Conservation (phyloP, 1,140 invertebrate genomes). For the Muscidifurax raptorellus region DNA sequence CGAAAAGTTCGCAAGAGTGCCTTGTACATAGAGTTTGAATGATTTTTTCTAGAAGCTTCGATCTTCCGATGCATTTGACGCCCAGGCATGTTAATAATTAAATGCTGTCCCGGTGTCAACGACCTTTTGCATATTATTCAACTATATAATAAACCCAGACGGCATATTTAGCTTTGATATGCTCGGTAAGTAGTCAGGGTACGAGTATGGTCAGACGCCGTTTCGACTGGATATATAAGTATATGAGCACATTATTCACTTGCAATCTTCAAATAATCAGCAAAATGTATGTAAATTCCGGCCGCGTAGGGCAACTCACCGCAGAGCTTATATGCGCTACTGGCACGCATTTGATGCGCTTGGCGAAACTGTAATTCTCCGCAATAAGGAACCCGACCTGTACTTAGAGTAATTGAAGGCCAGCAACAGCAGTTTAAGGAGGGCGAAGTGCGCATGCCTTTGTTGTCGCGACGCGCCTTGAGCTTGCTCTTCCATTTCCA, state of each 20-base stretch:
- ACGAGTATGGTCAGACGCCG: too few species aligned
- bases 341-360: not conserved
- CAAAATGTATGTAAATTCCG: not conserved
- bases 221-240: too few species aligned
- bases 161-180: too few species aligned
- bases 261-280: not conserved
- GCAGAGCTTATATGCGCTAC: too few species aligned
- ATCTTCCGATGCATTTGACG: too few species aligned
- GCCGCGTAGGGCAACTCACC: not conserved
- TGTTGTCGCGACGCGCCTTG: not conserved
- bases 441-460: not conserved
- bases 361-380: not conserved
- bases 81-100: too few species aligned
- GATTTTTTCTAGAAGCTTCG: not conserved
- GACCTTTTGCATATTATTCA: too few species aligned
- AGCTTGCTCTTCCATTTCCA: not conserved
- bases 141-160: too few species aligned
- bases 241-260: too few species aligned
- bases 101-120: too few species aligned
- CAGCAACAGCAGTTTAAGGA: not conserved
- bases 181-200: too few species aligned
- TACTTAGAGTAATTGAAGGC: slow-evolving; percentile 27
- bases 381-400: not conserved
- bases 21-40: not conserved
- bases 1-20: not conserved